These are phyloP conservation scores for Anser brachyrhynchus DNA, from an alignment of 2,113 vertebrate species.

Conservation along the genomic window DNA sequence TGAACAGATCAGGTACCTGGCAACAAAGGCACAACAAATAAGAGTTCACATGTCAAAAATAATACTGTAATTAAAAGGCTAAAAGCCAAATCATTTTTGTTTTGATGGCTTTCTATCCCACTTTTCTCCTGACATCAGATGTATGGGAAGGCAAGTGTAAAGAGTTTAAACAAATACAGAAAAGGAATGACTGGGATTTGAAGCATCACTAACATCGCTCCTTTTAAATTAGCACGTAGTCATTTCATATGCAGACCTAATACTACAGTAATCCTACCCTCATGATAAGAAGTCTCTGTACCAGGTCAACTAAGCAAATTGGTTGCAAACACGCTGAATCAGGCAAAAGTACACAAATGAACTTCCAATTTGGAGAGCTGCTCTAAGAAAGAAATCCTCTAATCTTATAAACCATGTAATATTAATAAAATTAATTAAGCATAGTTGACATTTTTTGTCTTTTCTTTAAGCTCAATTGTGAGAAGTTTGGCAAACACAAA, in stretches of 20 bases:
- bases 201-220: not conserved
- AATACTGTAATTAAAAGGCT: not conserved
- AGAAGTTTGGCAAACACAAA: not conserved
- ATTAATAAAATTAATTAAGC: not conserved
- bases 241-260: not conserved
- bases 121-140: not conserved
- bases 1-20: not conserved
- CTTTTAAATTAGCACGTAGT: not conserved
- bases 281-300: not conserved
- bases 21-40: not conserved
- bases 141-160: accelerated
- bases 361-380: not conserved
- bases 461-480: not conserved
- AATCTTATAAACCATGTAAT: not conserved
- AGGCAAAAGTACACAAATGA: not conserved
- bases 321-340: not conserved
- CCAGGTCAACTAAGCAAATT: not conserved
- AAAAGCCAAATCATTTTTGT: not conserved
- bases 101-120: not conserved
- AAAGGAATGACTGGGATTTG: not conserved
- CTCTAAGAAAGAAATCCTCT: not conserved
- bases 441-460: not conserved
- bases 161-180: not conserved
- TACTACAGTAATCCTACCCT: not conserved
- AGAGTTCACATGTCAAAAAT: not conserved